Conservation (phyloP, 2,797 vertebrate species). For the Phyllotis vaccarum region DNA sequence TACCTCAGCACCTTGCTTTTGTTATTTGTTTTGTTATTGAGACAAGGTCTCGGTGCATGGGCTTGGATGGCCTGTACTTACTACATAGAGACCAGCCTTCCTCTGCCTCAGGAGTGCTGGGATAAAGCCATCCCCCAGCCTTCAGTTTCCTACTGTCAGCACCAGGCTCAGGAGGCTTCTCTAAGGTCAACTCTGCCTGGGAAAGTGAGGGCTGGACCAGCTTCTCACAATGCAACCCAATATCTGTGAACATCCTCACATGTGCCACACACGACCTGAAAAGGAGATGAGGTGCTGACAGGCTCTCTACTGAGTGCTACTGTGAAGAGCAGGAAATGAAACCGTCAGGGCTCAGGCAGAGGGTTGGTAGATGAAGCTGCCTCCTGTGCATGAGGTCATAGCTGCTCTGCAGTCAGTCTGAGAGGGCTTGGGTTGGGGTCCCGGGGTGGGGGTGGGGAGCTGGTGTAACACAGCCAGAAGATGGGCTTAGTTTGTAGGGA, state of each 20-base stretch:
- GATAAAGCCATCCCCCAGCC: no score
- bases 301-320: fast-evolving
- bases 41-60: neutral
- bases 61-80: neutral
- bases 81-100: neutral
- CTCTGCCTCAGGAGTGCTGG: neutral
- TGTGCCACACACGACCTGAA: fast-evolving
- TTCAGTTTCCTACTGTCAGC: neutral
- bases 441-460: neutral
- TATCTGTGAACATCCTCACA: fast-evolving
- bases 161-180: neutral
- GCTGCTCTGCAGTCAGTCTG: no score
- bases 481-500: fast-evolving
- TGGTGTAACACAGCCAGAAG: neutral
- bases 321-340: fast-evolving
- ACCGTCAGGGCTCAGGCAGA: neutral
- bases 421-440: neutral
- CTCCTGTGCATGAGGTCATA: neutral
- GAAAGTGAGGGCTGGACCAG: no score
- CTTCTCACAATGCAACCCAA: neutral
- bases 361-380: neutral
- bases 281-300: neutral
- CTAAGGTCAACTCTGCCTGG: no score
- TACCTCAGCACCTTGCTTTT: neutral
- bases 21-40: neutral